phyloP scores from a whole-genome alignment of 1,140 invertebrate genomes.

The Homarus americanus region DNA sequence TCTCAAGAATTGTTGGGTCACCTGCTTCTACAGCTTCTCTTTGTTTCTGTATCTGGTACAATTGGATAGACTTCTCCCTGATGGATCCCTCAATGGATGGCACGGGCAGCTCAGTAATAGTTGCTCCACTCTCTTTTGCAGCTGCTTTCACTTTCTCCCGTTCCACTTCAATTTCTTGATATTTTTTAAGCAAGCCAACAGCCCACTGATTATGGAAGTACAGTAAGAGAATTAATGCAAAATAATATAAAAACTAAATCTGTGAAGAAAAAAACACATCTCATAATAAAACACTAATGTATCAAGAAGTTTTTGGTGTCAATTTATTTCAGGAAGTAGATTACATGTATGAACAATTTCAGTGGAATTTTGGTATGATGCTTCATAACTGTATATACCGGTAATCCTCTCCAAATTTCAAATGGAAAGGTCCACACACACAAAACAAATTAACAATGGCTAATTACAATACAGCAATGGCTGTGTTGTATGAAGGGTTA shows the following conservation, averaged over 20 bases:
- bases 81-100: constrained; percentile 59
- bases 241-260: too few species aligned
- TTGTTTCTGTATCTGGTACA: constrained; percentile 56
- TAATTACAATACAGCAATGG: too few species aligned
- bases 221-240: not conserved
- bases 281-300: too few species aligned
- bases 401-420: too few species aligned
- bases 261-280: not conserved
- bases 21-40: constrained; percentile 33
- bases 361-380: too few species aligned
- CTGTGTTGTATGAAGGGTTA: too few species aligned
- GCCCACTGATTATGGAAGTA: constrained; percentile 42
- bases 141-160: constrained; percentile 25
- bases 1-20: constrained; percentile 28
- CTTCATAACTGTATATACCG: too few species aligned
- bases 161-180: constrained; percentile 49
- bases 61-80: constrained; percentile 53
- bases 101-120: constrained; percentile 20
- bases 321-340: too few species aligned
- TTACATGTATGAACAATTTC: too few species aligned
- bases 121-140: constrained; percentile 37
- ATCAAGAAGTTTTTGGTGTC: too few species aligned
- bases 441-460: too few species aligned
- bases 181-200: constrained; percentile 51
- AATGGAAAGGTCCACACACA: too few species aligned